Percentiles rank a stretch among this genome's conserved stretches.
Conservation (phyloP, 1,140 invertebrate genomes). For the Drosophila virilis region DNA sequence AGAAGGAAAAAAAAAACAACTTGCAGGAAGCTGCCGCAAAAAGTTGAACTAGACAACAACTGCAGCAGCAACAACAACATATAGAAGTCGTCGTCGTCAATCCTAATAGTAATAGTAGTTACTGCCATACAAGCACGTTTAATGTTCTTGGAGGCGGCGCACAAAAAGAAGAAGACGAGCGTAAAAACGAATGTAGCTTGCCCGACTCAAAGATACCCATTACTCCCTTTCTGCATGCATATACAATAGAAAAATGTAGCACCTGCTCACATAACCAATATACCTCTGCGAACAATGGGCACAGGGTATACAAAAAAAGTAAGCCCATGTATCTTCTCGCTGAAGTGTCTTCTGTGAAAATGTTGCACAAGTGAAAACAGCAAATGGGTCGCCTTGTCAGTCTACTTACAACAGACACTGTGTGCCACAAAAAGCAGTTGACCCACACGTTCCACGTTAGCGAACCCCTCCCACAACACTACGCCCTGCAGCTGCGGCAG, state of each 20-base stretch:
- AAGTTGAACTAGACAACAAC: slow-evolving; percentile 63
- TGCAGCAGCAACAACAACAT: slow-evolving; percentile 12
- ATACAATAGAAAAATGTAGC: no score
- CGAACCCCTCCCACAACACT: slow-evolving; percentile 5
- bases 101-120: slow-evolving; percentile 73
- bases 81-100: slow-evolving; percentile 14
- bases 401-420: slow-evolving; percentile 37
- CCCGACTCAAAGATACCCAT: no score
- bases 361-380: slow-evolving; percentile 80
- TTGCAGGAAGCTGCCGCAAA: slow-evolving; percentile 76
- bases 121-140: slow-evolving; percentile 80
- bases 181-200: background rate
- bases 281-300: background rate
- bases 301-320: slow-evolving; percentile 12
- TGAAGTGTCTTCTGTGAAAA: slow-evolving; percentile 74
- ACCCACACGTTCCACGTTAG: slow-evolving; percentile 5
- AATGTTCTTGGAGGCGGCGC: slow-evolving; percentile 75
- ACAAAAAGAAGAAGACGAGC: slow-evolving; percentile 42
- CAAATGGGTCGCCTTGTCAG: slow-evolving; percentile 78
- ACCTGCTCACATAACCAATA: background rate
- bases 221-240: no score
- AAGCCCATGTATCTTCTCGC: slow-evolving; percentile 19
- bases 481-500: no score
- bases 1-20: slow-evolving; percentile 13
- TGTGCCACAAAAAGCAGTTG: slow-evolving; percentile 12